Base-by-base conservation (phyloP, 2,888 invertebrate genomes). In the Euplagia quadripunctaria region DNA sequence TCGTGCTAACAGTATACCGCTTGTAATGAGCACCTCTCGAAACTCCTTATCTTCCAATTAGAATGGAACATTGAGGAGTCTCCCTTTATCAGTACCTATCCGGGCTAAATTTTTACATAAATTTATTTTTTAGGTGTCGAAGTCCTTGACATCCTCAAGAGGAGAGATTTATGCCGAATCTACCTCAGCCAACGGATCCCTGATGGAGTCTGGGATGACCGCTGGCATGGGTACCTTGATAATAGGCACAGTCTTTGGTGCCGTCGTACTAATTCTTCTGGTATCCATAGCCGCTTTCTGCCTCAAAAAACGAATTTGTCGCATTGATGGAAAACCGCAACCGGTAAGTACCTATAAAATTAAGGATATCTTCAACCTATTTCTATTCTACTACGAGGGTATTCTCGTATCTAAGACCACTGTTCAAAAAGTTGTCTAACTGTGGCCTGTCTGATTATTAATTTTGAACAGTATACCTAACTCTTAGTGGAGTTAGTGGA, bases 291-390 rank as follows among this genome's bases (percentile, higher is more conserved):
- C 88, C n/a, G 81, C 93, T 67, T 89, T 92, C 84, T 94, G 92
- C 85, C 84, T 94, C 73, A 92, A 90, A 76, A 92, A 89, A 86
- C 87, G 93, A 16, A 91, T 92, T 65, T 90, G 94, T 71, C 90
- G 89, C n/a, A 91, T 93, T 14, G 91, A 94, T 75, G 93, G 94
- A 61, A 96, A 95, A 90, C 87, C 92, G 12, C 92, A 94, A 84
- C 95, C 94, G 88, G 96, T 96, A 91, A 91, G 84, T 83, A 72
- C 71, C 66, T n/a, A 8, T 66, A 20, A 63, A 12, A 6, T n/a
- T 58, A 16, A 4, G 42, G 43, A 43, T 42, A 46, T 8, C 43
- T 46, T 46, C 43, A 46, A 46, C 43, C 43, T 46, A 46, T 31
- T 31, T 31, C 31, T 1, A 31, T 31, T 31, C 31, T 31, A 31